Conservation (phyloP, 2,797 vertebrate species). For the Ceryle rudis region DNA sequence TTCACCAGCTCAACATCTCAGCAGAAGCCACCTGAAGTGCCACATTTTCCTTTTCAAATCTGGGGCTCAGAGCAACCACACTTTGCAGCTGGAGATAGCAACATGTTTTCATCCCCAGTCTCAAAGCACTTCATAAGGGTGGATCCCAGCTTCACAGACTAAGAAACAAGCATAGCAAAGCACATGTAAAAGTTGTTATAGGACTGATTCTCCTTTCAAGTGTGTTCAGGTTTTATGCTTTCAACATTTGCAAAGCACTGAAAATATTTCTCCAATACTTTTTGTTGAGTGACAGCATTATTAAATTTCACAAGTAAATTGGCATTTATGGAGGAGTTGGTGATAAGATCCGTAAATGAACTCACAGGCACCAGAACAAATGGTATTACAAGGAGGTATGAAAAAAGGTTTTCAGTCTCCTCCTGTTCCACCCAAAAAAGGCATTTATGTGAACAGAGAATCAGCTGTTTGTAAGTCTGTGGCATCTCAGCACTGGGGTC, state of each 20-base stretch:
- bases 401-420: background rate
- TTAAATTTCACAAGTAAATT: background rate
- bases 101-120: background rate
- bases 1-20: background rate
- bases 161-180: background rate
- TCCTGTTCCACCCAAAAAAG: background rate
- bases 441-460: background rate
- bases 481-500: background rate
- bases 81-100: background rate
- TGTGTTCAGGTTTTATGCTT: background rate
- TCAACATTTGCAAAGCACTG: background rate
- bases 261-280: background rate
- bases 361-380: background rate
- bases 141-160: background rate
- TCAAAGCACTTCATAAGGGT: background rate
- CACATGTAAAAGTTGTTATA: background rate
- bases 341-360: background rate
- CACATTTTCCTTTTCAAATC: background rate
- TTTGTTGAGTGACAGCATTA: background rate
- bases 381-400: background rate
- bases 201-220: background rate
- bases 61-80: background rate
- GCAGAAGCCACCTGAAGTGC: background rate
- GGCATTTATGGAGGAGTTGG: background rate
- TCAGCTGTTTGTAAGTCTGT: background rate